Evolutionary conservation across 2,113 vertebrate species (phyloP), one percentile per base, ranked within the genome.

Genomic region (Xenopus laevis): DNA sequence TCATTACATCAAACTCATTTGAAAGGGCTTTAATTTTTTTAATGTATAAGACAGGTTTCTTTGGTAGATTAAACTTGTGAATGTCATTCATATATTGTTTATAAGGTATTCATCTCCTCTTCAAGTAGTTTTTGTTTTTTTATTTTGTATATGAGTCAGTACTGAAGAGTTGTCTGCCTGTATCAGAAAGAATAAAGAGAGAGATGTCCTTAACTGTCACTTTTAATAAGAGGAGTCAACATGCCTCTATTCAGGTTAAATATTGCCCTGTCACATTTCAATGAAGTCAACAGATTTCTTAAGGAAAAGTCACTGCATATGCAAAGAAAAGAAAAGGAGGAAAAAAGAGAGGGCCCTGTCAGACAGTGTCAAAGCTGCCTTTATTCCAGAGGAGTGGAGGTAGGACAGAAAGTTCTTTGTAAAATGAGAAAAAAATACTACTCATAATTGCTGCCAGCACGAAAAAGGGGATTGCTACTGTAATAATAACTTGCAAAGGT

Each of bases 11-110:
- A 92, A 90, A 84, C 84, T 92, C 91, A 91, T 92, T 87, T 92
- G 89, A 91, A 92, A 92, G 89, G 87, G 87, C 90, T 91, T 91
- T 92, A 91, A 91, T 92, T 92, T 91, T 91, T 90, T 88, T 92
- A 91, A 92, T 88, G 88, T 89, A 91, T 92, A 90, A 92, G 92
- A 91, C 90, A 91, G 89, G 91, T 93, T 92, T 93, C 92, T 92
- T 92, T 92, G 91, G 87, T 92, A 90, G 94, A 96, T 96, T 96
- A 94, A 94, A 97, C 94, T 93, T 95, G 94, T 92, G 92, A 98
- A 96, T 96, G 94, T 96, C 92, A 89, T 91, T 98, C 95, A 97
- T 96, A 93, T 94, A 96, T 96, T 94, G 93, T 98, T 97, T 92
- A 98, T 98, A 90, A 92, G 91, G 94, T 94, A 91, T 89, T 91